Conservation (phyloP, 2,888 invertebrate species). For the Alviniconcha strummeri region DNA sequence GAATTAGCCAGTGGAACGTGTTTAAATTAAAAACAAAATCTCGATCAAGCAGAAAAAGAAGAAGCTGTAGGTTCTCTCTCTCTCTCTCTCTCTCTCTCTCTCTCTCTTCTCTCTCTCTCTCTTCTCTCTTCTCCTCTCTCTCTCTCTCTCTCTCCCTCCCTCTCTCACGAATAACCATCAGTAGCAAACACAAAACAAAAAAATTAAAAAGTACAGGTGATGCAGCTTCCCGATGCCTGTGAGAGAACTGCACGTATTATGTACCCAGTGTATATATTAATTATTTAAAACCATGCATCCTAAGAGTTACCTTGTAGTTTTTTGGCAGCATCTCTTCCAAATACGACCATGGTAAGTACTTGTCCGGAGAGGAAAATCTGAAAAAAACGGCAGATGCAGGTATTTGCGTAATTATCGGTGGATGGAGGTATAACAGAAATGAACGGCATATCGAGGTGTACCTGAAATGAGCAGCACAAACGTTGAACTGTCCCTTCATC, state of each 20-base stretch:
- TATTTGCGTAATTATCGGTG: too few relatives aligned
- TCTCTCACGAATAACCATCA: neutral
- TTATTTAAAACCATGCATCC: neutral
- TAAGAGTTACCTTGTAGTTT: neutral
- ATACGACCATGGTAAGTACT: constrained; percentile 1
- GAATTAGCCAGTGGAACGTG: too few relatives aligned
- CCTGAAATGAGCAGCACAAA: too few relatives aligned
- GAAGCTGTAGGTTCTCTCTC: too few relatives aligned
- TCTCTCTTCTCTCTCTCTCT: too few relatives aligned
- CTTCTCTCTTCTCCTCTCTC: neutral
- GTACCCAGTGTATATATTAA: neutral
- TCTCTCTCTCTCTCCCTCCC: neutral
- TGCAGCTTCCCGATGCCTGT: neutral
- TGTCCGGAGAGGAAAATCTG: constrained; percentile 3
- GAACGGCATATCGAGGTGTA: too few relatives aligned
- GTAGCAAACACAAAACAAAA: neutral
- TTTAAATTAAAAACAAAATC: too few relatives aligned
- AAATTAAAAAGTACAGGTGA: neutral
- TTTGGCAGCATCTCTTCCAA: neutral
- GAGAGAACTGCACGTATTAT: neutral
- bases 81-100: too few relatives aligned
- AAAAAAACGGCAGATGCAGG: neutral
- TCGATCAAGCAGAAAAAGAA: too few relatives aligned
- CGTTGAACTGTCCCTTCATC: too few relatives aligned
- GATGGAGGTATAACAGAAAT: too few relatives aligned